Conservation (phyloP, 2,888 invertebrate genomes). For the Oscheius sp. region DNA sequence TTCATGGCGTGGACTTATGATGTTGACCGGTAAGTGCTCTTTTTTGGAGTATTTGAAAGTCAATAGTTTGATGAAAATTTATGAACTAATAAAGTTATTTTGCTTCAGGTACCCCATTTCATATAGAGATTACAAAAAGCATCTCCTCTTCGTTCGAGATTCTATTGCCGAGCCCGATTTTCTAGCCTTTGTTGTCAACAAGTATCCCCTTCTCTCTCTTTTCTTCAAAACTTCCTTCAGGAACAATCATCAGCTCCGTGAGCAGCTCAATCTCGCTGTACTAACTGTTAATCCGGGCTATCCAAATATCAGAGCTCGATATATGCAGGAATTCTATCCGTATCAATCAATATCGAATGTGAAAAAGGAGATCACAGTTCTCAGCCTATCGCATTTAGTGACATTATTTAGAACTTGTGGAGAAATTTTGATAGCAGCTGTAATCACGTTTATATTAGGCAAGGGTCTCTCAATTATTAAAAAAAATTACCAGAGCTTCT, state of each 20-base stretch:
- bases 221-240: constrained; percentile 13
- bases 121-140: constrained; percentile 15
- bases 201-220: constrained; percentile 22
- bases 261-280: constrained; percentile 44
- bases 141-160: constrained; percentile 43
- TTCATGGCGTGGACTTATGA: constrained; percentile 41
- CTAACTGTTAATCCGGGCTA: constrained; percentile 31
- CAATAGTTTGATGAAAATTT: not conserved
- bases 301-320: constrained; percentile 8
- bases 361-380: constrained; percentile 4
- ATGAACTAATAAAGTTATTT: not conserved
- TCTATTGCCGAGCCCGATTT: constrained; percentile 40
- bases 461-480: no score
- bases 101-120: constrained; percentile 15
- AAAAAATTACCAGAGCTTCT: constrained; percentile 12
- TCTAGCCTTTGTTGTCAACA: constrained; percentile 43
- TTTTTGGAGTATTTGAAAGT: no score
- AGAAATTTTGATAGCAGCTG: not conserved
- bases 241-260: constrained; percentile 37
- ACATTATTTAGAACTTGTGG: not conserved
- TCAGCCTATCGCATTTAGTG: constrained; percentile 1
- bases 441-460: no score
- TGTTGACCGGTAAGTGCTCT: constrained; percentile 18
- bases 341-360: not conserved
- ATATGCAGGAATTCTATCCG: constrained; percentile 4